Conservation (phyloP, 1,140 invertebrate species). For the Thereuonema tuberculata region DNA sequence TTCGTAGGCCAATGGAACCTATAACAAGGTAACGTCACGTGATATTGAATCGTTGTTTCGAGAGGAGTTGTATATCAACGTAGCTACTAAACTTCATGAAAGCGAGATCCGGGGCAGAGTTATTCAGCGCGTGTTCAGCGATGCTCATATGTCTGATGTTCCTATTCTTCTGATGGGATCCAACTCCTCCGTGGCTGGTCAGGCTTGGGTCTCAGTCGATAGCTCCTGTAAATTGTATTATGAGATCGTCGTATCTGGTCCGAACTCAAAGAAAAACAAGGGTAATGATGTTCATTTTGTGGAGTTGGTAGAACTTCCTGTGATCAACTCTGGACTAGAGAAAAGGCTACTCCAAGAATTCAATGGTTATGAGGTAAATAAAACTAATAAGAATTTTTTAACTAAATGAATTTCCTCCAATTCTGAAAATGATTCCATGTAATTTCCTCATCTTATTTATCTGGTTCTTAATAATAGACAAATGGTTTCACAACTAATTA, state of each 20-base stretch:
- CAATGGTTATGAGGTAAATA: constrained; percentile 3
- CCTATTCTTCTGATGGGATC: constrained; percentile 46
- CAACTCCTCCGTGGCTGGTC: constrained; percentile 42
- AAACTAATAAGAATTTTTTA: too few relatives aligned
- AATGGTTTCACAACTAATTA: too few relatives aligned
- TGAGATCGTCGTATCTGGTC: constrained; percentile 43
- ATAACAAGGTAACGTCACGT: constrained; percentile 47
- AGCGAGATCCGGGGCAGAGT: constrained; percentile 48
- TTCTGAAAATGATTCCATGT: too few relatives aligned
- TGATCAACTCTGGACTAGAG: not conserved
- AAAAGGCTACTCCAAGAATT: not conserved
- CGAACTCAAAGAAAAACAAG: not conserved
- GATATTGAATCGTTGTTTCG: constrained; percentile 62
- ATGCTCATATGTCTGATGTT: constrained; percentile 49
- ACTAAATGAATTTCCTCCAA: too few relatives aligned
- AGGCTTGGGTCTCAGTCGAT: constrained; percentile 68
- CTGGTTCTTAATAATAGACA: too few relatives aligned
- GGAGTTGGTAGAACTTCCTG: constrained; percentile 24
- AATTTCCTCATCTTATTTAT: too few relatives aligned
- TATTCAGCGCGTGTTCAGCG: constrained; percentile 49
- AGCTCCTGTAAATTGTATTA: constrained; percentile 67
- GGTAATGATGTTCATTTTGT: constrained; percentile 42
- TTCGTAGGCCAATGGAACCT: constrained; percentile 46
- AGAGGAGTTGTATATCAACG: constrained; percentile 57
- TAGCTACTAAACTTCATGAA: constrained; percentile 42